Base-by-base conservation (phyloP, 2,113 vertebrate species). In the Leuciscus idus region DNA sequence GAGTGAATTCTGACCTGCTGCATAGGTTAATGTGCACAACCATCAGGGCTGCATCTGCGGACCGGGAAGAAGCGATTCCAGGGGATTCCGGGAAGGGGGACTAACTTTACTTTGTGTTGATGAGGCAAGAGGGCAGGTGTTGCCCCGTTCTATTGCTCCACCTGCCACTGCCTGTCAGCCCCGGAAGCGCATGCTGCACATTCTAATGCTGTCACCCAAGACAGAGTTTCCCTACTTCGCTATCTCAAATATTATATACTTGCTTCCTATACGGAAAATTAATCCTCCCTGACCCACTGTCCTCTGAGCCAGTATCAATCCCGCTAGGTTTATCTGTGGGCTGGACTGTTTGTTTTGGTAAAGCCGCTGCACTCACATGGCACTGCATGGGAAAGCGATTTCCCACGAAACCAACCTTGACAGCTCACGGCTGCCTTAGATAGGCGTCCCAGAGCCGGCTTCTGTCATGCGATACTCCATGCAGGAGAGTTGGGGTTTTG, bases 191-290 rank as follows among this genome's bases (percentile, higher is more conserved):
- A 90, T 89, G 81, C 88, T 85, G 75, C 70, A 62, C 87, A 89
- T 91, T 91, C 82, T 86, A 83, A 83, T 84, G 74, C 82, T 50
- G 88, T 87, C 89, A 90, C 80, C 87, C 85, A 85, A 91, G 83
- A 87, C 90, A 85, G 77, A 86, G 87, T 88, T 89, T 89, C 90
- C 90, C 87, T 55, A 82, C 52, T 59, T 88, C n/a, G 79, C 86
- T 87, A 90, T 88, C 88, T 85, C 78, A 89, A 90, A 91, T 87
- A 88, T 89, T 84, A 91, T 84, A 89, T 81, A 85, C 82, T 72
- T 48, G 81, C 78, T 89, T 91, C 87, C 87, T 90, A 89, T 87
- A 88, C 55, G 62, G 90, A 90, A 87, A 91, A 76, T 84, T 9
- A 82, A 91, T 86, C 88, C 72, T 19, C 39, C 17, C 84, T 70